Evolutionary conservation across 2,888 invertebrate genomes (phyloP), one percentile per base, ranked within the genome.

Genomic region (Atrina japonica): DNA sequence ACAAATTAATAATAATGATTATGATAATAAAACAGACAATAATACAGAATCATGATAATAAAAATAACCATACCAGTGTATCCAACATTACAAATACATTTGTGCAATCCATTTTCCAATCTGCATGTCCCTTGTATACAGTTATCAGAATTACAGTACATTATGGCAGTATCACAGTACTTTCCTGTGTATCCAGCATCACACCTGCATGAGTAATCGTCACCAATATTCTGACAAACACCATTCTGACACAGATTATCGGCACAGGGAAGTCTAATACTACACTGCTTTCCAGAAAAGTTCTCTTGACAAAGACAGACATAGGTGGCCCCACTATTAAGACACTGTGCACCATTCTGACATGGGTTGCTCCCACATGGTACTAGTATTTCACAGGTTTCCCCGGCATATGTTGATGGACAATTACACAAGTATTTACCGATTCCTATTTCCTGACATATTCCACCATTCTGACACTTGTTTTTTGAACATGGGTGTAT

Each of bases 291-390:
- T 3, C 82, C 82, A 25, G 69, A 66, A 52, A 72, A 76, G 9
- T 70, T 53, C 0, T 47, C 50, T 3, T 55, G 27, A 58, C 82
- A 76, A 47, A 70, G 29, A 27, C 76, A 75, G 0, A 23, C 47
- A 67, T 72, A 74, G 3, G 47, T 18, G n/a, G 27, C 56, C 0
- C 59, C 72, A 7, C 50, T 60, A 35, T 73, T 76, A 3, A 73
- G 50, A 60, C 84, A 85, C 0, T 52, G 41, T 1, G 74, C 84
- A 29, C 73, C 75, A 66, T 85, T 84, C 41, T 60, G 66, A 64
- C 86, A 86, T 2, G 84, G 85, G 29, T 61, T 53, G 64, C 70
- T 76, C 0, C 65, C 70, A 67, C 85, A 86, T 0, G 80, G 78
- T 5, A 80, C 63, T n/a, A 56, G 50, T 3, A 67, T 70, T 53